Base-by-base conservation (phyloP, 2,888 invertebrate genomes). In the Scaptomyza flava region DNA sequence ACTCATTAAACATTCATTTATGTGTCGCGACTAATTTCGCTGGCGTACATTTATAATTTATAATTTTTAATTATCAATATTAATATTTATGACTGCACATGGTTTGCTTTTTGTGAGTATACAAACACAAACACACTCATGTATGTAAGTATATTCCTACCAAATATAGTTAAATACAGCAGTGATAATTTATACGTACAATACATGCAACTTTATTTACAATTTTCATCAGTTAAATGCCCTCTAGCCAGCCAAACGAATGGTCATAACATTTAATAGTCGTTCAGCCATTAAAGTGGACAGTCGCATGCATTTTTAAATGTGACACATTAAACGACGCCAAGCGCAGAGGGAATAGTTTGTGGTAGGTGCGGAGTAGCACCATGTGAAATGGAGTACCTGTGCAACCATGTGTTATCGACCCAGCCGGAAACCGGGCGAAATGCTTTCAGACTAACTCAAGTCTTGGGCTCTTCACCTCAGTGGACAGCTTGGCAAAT, bases 21-120 rank as follows among this genome's bases (percentile, higher is more conserved):
- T 86, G 81, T 83, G 86, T 69, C 80, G 76, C 86, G 88, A 85
- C 89, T 85, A 89, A 85, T 87, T 83, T 89, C 56, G 68, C 57
- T 65, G 72, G 62, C 82, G 57, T 58, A 50, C 68, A 79, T 72
- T 75, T 83, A 76, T 79, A 79, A 79, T 72, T 75, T 83, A 76
- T 79, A 79, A 70, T 72, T 57, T 72, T 73, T 77, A 76, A 77
- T 77, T 73, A 76, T 86, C 71, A 75, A 84, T 85, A 68, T 68
- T 63, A 62, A 84, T 85, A 79, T 86, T 71, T 45, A 72, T 75
- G 68, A 71, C 58, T 70, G 64, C 47, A 54, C 54, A 38, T 59
- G 58, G 50, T 8, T 42, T 53, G 63, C 42, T 41, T 36, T 48
- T 14, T 53, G 52, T 30, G 20, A 48, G 59, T 58, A 45, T 46